Evolutionary conservation across 2,888 invertebrate species (phyloP).

Genomic region (Mimumesa dahlbomi): DNA sequence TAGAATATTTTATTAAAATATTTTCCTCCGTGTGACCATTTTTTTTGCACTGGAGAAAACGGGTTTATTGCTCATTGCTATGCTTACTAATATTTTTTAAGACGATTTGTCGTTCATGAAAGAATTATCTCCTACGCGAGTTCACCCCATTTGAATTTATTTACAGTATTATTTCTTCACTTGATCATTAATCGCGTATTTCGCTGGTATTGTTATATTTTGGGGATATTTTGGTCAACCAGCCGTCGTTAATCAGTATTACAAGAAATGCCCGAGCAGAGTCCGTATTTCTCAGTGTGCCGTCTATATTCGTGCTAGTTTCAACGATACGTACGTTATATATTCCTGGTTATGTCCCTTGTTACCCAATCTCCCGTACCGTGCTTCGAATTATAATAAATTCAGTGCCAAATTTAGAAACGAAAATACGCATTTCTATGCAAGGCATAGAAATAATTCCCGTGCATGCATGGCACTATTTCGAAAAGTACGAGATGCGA

Average conservation of each 20-base stretch:
- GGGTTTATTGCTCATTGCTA: constrained; percentile 46
- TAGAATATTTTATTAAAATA: constrained; percentile 15
- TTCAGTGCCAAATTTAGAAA: background rate
- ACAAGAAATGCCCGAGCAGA: constrained; percentile 35
- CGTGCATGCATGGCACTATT: background rate
- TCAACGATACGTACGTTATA: constrained; percentile 38
- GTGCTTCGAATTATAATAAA: constrained; percentile 14
- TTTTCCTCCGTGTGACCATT: constrained; percentile 45
- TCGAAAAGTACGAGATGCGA: constrained; percentile 24
- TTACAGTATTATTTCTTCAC: constrained; percentile 34
- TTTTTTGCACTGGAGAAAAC: constrained; percentile 54
- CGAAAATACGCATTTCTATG: background rate
- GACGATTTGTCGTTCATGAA: background rate
- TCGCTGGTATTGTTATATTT: background rate
- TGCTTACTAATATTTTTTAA: constrained; percentile 13
- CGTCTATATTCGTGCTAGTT: constrained; percentile 32
- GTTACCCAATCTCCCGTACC: constrained; percentile 10
- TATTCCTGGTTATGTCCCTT: constrained; percentile 33
- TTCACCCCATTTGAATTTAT: constrained; percentile 36
- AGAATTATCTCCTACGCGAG: background rate
- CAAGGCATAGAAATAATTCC: constrained; percentile 1
- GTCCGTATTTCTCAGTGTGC: constrained; percentile 59
- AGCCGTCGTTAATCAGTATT: background rate
- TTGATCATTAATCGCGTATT: background rate
- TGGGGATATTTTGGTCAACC: constrained; percentile 4